Base-by-base conservation (phyloP, 2,797 vertebrate species). In the Iguana delicatissima region DNA sequence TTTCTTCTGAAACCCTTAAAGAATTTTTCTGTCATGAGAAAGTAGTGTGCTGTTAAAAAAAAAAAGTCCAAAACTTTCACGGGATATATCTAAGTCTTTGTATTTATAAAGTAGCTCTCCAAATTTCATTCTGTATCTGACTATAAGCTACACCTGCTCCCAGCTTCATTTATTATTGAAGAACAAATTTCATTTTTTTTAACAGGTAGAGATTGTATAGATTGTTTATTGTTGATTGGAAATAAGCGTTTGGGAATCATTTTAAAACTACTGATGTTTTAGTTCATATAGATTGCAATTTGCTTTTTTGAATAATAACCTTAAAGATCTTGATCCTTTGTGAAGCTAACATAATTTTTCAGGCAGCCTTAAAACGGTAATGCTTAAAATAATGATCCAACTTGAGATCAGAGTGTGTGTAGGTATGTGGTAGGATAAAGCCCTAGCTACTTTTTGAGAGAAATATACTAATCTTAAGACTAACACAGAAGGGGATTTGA, bases 401-500 rank as follows among this genome's bases (percentile, higher is more conserved):
- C 46, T 7, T 26, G 50, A 14, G 42, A 81, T 72, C 57, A 42
- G 8, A 55, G 6, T 35, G 46, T 82, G 12, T 59, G 24, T 82
- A n/a, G n/a, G 52, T 46, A 52, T 50, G 79, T 2, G 85, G 87
- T 93, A 90, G 86, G 93, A 24, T 14, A 42, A 88, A 95, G 92
- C 89, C 89, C 92, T 0, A 7, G 87, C 89, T 80, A 91, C 80
- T 84, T 85, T 92, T 93, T 1, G 0, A 86, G 92, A 74, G 26
- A 93, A 91, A 86, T 38, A 72, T 20, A 80, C 87, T 87, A 52
- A 8, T 20, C 32, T 84, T 62, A 69, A 81, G 82, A 85, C 86
- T 89, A 89, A 89, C 86, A 73, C 84, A 83, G 87, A 89, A 92
- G 92, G 92, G 86, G 93, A 94, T 91, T 89, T 94, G 87, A 93